These are phyloP conservation scores for Orchestes rusci DNA, from an alignment of 2,888 invertebrate genomes.

Conservation along the genomic window DNA sequence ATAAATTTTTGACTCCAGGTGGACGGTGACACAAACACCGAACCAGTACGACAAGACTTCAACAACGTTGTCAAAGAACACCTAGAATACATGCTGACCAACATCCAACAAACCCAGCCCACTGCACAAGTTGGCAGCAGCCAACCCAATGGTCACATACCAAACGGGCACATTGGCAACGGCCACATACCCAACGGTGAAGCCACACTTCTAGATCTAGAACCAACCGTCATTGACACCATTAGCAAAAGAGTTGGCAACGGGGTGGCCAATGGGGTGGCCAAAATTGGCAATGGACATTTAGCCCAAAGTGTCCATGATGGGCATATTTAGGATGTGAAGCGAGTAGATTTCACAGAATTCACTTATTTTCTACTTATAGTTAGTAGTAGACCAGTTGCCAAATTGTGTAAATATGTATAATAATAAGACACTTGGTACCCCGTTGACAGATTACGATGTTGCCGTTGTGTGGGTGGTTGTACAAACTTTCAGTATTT, in stretches of 20 bases:
- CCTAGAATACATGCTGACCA: slow-evolving; percentile 52
- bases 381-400: too few species aligned
- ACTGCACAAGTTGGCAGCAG: slow-evolving; percentile 30
- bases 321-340: too few species aligned
- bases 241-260: slow-evolving; percentile 38
- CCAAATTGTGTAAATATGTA: too few species aligned
- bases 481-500: too few species aligned
- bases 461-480: too few species aligned
- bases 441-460: too few species aligned
- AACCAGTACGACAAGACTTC: slow-evolving; percentile 72
- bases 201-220: slow-evolving; percentile 35
- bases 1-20: too few species aligned
- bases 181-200: slow-evolving; percentile 31
- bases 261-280: slow-evolving; percentile 14
- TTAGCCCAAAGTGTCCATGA: too few species aligned
- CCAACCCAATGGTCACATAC: slow-evolving; percentile 19
- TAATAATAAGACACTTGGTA: too few species aligned
- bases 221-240: slow-evolving; percentile 36
- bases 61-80: slow-evolving; percentile 61
- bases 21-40: slow-evolving; percentile 78
- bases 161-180: slow-evolving; percentile 27
- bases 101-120: slow-evolving; percentile 17
- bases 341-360: too few species aligned
- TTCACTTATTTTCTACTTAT: too few species aligned
- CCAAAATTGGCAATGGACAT: slow-evolving; percentile 32